Base-by-base conservation (phyloP, 1,140 invertebrate genomes). In the Drosophila tsacasi region DNA sequence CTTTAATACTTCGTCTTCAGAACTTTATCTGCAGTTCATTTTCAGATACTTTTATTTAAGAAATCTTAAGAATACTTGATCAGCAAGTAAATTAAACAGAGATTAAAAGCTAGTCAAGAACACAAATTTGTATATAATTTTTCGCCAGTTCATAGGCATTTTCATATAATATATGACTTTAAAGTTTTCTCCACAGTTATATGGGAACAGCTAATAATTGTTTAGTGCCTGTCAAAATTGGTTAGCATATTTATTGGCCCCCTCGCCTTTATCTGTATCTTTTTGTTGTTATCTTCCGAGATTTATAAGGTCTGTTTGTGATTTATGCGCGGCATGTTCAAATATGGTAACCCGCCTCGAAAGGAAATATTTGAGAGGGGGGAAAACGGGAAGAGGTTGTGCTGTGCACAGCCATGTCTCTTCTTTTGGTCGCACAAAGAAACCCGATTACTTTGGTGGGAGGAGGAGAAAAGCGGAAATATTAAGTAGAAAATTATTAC, bases 291-390 rank as follows among this genome's bases (percentile, higher is more conserved):
- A 73, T 73, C 69, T 60, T 55, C n/a, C 21, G 42, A 72, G 44
- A 73, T 73, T 60, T 73, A 60, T 73, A 60, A 60, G 69, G 54
- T 50, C 35, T 57, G 44, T 17, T 42, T 17, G n/a, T 73, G 69
- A 73, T 73, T 73, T 72, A 72, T 72, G 50, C 23, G 47, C 66
- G 65, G 19, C 40, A 47, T 71, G 68, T 40, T 72, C 68, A 58
- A 72, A 72, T 72, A 71, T 69, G 68, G 68, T 35, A 72, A 58
- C 65, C 13, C 42, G 50, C 44, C 49, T 23, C 35, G 21, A 69
- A 54, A 63, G 64, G 58, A 66, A 66, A 63, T 46, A 63, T 25
- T 35, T 66, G 4, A 13, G 21, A 3, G 21, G 64, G 37, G 63
- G 64, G 17, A 59, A 59, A 25, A 13, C 54, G 23, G 57, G 37